These are phyloP conservation scores for Menura novaehollandiae DNA, from an alignment of 2,113 vertebrate species.

Conservation along the genomic window DNA sequence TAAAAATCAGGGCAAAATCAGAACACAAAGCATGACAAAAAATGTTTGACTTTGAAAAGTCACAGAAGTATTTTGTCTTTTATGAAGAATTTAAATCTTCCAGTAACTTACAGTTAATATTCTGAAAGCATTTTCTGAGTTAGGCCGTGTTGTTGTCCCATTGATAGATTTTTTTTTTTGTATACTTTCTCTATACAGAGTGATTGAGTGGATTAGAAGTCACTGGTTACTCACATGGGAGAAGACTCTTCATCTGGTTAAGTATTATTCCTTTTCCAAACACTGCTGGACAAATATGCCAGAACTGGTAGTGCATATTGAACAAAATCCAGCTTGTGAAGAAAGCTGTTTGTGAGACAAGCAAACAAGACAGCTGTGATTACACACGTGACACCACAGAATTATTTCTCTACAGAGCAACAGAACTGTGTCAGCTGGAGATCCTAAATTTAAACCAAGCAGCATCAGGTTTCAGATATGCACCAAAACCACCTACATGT, in stretches of 20 bases:
- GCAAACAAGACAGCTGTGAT: neutral
- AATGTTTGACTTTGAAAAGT: neutral
- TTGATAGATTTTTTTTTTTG: neutral
- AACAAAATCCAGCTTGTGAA: neutral
- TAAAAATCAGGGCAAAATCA: neutral
- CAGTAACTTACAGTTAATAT: neutral
- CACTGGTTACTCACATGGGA: neutral
- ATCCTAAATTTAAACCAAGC: neutral
- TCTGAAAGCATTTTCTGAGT: neutral
- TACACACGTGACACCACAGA: neutral
- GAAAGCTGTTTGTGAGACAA: neutral
- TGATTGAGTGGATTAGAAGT: neutral
- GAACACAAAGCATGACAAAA: neutral
- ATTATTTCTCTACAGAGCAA: neutral
- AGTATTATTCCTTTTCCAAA: neutral
- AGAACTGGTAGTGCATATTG: neutral
- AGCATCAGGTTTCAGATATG: neutral
- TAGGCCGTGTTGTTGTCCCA: neutral
- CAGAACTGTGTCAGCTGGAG: neutral
- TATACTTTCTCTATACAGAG: neutral
- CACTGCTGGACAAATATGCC: neutral
- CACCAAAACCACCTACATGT: neutral
- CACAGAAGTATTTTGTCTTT: neutral
- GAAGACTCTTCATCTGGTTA: neutral
- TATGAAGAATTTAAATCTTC: neutral